Base-by-base conservation (phyloP, 1,140 invertebrate species). In the Copidosoma floridanum region DNA sequence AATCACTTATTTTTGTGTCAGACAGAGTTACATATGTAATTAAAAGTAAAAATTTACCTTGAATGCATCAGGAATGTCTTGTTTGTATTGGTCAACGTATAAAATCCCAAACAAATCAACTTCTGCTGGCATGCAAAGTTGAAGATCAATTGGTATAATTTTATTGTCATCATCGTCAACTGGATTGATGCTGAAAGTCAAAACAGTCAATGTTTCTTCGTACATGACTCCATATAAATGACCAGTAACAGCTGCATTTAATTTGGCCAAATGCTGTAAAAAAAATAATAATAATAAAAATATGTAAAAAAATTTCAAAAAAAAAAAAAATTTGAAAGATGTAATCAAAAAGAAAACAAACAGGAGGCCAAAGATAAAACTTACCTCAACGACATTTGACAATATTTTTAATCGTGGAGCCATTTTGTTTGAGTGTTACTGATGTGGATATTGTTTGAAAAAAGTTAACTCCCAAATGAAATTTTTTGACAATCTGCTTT, bases 141-240 rank as follows among this genome's bases (percentile, higher is more conserved):
- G 83, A 21, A 89, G 75, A 83, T 80, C 66, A 72, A 71, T 84
- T 82, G 64, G 79, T 81, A 47, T 80, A 72, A 65, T 82, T 81
- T 82, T 75, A 67, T 79, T 78, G 70, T 83, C 75, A 62, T 83
- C 82, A 56, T 84, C 79, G 65, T 88, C 82, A 53, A 83, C 71
- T n/a, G 65, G 24, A 48, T 75, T 73, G 41, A 80, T 43, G 35
- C 71, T 85, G 55, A 89, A 82, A 53, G 86, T 86, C 46, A 90
- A 71, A 16, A 91, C 83, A 35, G 86, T 81, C 48, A 89, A 72
- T 20, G 84, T 86, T 59, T 87, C 84, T 70, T 91, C 84, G 68
- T 87, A 86, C 73, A 90, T 85, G 43, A 89, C 82, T 37, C 89
- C 89, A 74, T 87, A 91, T 41, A 91, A 76, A 71, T 86, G 86